Conservation (phyloP, 2,888 invertebrate genomes). For the Drosophila prostipennis region DNA sequence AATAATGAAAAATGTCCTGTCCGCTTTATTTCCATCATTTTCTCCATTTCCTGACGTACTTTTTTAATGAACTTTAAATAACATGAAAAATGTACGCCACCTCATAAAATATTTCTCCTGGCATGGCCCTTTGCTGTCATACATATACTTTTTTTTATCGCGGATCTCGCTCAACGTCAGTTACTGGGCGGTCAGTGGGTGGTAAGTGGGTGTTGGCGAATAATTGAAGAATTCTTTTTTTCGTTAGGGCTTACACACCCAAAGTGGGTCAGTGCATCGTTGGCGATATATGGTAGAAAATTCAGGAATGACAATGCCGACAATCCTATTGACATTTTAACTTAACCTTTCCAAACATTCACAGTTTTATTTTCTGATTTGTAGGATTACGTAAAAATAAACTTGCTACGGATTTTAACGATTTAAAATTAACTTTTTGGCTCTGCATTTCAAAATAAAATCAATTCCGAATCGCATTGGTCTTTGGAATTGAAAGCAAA, state of each 20-base stretch:
- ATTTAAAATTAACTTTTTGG: too few relatives aligned
- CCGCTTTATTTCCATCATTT: not conserved
- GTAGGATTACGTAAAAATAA: constrained; percentile 8
- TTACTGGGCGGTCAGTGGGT: not conserved
- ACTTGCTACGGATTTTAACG: too few relatives aligned
- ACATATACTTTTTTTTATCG: constrained; percentile 31
- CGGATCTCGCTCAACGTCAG: constrained; percentile 40
- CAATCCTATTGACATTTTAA: constrained; percentile 50
- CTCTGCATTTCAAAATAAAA: not conserved
- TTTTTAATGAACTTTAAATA: constrained; percentile 71
- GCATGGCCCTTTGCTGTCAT: constrained; percentile 21
- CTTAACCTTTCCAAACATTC: constrained; percentile 28
- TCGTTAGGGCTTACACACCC: constrained; percentile 10
- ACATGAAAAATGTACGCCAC: constrained; percentile 55
- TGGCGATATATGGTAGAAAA: constrained; percentile 30
- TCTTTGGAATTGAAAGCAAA: not conserved
- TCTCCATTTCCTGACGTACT: constrained; percentile 15
- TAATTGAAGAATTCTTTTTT: constrained; percentile 49
- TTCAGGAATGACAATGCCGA: constrained; percentile 15
- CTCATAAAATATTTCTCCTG: constrained; percentile 47
- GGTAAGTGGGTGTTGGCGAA: constrained; percentile 17
- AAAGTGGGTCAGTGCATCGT: constrained; percentile 50
- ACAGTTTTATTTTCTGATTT: constrained; percentile 24
- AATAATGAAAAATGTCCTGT: not conserved
- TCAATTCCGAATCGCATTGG: not conserved